Percentiles rank a stretch among this genome's conserved stretches.
Conservation (phyloP, 2,797 vertebrate genomes). For the Basileuterus tristriatus region DNA sequence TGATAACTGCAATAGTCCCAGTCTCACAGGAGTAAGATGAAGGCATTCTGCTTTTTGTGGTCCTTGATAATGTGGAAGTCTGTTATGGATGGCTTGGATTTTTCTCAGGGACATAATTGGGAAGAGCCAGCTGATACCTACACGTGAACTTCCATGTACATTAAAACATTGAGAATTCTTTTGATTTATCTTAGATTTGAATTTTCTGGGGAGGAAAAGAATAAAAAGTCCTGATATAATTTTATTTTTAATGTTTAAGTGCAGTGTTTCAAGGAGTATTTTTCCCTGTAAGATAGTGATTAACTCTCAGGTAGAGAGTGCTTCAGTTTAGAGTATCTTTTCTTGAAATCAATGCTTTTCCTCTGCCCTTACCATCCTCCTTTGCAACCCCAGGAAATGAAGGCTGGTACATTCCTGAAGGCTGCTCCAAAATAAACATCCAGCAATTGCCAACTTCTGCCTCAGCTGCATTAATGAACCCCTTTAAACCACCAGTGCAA, state of each 20-base stretch:
- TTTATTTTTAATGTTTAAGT: neutral
- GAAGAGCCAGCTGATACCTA: neutral
- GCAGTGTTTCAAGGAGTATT: neutral
- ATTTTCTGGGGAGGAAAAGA: neutral
- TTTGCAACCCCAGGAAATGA: neutral
- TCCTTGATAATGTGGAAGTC: neutral
- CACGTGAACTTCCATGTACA: neutral
- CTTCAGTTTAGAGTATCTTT: neutral
- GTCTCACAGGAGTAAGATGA: neutral
- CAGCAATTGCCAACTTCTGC: neutral
- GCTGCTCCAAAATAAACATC: neutral
- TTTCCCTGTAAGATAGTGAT: neutral
- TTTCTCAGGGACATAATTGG: neutral
- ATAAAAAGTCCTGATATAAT: neutral
- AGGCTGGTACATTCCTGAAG: neutral
- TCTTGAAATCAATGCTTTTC: neutral
- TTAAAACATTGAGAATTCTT: neutral
- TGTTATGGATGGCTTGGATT: neutral
- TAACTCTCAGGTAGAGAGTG: neutral
- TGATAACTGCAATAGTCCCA: neutral
- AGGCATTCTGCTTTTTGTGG: neutral
- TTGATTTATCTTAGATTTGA: neutral
- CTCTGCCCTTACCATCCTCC: neutral
- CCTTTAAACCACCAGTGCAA: neutral
- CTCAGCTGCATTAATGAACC: neutral